Evolutionary conservation across 2,888 invertebrate genomes (phyloP), one percentile per base, ranked within the genome.

Genomic region (Dynastes grantii): DNA sequence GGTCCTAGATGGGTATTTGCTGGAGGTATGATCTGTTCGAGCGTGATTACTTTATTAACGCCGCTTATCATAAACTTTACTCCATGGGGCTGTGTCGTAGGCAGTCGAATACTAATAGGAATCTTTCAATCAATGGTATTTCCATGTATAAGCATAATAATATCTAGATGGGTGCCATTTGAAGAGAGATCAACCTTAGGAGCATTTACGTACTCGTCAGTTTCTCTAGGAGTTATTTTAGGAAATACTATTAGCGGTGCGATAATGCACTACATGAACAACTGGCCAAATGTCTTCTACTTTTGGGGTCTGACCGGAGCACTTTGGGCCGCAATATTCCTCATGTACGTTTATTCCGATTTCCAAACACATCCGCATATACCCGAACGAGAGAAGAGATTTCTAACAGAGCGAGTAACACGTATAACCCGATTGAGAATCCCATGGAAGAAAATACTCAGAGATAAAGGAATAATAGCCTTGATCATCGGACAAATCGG

Each of bases 401-500:
- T 40, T 51, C 51, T 79, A 51, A 37, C 63, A 9, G 58, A 70
- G 32, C 29, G 51, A 40, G 29, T 78, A 6, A 51, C 11, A 45
- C 16, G 27, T 13, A n/a, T 53, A 13, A 45, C 49, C n/a, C 27
- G 45, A 16, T 29, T 64, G n/a, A 79, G 75, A 55, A 65, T 63
- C 5, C 79, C 79, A 27, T 79, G 58, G 67, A 67, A 61, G 37
- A 67, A 58, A 37, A 45, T 79, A 32, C 45, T 79, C 22, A 64
- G 2, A 37, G 95, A 93, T 0, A 90, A 92, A 3, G 94, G 95
- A 0, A 89, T 95, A 78, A 93, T 94, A 91, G 95, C 95, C 0
- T 86, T 95, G 13, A 92, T 95, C 9, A 91, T 92, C 67, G 95
- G 95, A 80, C 94, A 95, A 90, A 89, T 92, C 79, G 93, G 92